These are phyloP conservation scores for Pipa parva DNA, from an alignment of 2,113 vertebrate species.

Conservation along the genomic window DNA sequence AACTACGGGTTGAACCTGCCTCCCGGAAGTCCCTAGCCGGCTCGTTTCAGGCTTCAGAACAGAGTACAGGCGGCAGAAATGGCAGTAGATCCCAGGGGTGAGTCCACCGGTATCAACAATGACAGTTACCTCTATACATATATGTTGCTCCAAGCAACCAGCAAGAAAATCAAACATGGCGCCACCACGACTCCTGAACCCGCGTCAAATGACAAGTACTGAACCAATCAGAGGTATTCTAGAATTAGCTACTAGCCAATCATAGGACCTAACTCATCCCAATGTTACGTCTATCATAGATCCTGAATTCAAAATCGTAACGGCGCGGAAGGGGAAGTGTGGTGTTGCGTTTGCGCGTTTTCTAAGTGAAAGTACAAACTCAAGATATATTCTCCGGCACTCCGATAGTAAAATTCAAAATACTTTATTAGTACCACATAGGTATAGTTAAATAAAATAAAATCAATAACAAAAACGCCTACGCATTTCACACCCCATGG, in stretches of 20 bases:
- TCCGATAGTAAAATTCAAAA: too few relatives aligned
- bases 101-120: constrained; percentile 3
- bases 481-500: too few relatives aligned
- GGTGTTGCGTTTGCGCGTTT: constrained; percentile 4
- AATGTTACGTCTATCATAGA: not conserved
- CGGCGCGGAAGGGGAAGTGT: not conserved
- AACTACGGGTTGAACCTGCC: too few relatives aligned
- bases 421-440: too few relatives aligned
- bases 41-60: not conserved
- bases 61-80: constrained; percentile 11
- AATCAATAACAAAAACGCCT: too few relatives aligned
- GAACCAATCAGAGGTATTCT: constrained; percentile 6
- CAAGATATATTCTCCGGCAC: too few relatives aligned
- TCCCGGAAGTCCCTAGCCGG: too few relatives aligned
- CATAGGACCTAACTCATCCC: not conserved
- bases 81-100: constrained; percentile 11
- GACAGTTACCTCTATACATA: constrained; percentile 22
- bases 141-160: not conserved
- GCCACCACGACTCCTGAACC: constrained; percentile 10
- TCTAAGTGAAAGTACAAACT: too few relatives aligned
- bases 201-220: constrained; percentile 3
- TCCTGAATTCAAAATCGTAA: constrained; percentile 9
- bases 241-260: not conserved
- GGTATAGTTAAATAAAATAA: too few relatives aligned
- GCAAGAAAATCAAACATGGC: constrained; percentile 36